phyloP scores from a whole-genome alignment of 2,888 invertebrate species.

The Julus scanicus region DNA sequence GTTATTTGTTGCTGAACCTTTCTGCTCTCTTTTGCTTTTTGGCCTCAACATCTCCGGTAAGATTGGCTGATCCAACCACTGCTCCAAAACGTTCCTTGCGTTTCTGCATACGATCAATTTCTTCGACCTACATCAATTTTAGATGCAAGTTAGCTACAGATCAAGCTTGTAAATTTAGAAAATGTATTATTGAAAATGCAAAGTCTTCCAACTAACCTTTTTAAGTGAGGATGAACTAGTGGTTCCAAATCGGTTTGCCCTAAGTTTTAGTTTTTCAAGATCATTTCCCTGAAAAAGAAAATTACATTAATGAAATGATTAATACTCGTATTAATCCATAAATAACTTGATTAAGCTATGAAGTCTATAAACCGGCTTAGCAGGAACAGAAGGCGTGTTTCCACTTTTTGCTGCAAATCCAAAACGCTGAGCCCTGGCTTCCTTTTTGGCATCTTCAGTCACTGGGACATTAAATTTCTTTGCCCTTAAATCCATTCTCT shows the following conservation, averaged over 20 bases:
- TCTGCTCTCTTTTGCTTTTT: conserved; percentile 50
- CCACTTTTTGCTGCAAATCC: neutral
- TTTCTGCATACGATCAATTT: conserved; percentile 37
- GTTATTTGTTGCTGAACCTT: conserved; percentile 40
- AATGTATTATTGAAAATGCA: neutral
- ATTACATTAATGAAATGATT: no score
- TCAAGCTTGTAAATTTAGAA: neutral
- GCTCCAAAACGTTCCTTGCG: conserved; percentile 52
- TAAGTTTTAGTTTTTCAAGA: conserved; percentile 50
- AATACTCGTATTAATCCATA: no score
- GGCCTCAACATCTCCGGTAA: neutral
- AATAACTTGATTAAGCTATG: neutral
- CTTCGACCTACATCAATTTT: conserved; percentile 3
- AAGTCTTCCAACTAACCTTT: neutral
- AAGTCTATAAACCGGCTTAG: neutral
- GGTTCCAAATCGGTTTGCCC: conserved; percentile 50
- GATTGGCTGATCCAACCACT: neutral
- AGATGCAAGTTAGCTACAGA: neutral
- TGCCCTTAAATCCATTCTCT: conserved; percentile 50
- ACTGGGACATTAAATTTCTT: conserved; percentile 41
- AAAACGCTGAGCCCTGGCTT: conserved; percentile 51
- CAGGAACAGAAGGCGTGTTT: neutral
- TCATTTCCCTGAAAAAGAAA: conserved; percentile 38
- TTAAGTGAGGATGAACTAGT: conserved; percentile 27
- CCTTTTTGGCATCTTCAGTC: neutral